Evolutionary conservation across 2,113 vertebrate genomes (phyloP).

Genomic region (Aphyosemion australe): DNA sequence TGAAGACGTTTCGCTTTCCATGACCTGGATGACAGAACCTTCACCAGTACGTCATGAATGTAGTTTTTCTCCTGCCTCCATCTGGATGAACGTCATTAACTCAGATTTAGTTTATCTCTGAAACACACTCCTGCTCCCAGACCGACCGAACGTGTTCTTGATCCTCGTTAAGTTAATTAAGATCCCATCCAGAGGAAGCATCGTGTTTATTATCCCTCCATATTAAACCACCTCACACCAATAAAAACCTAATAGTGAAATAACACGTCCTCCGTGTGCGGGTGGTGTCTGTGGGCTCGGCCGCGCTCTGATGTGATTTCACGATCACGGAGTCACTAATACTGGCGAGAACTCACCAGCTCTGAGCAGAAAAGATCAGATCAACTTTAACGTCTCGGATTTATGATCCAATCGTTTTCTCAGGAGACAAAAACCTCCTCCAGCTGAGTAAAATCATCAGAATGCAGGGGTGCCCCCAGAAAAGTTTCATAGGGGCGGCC

Average conservation of each 20-base stretch:
- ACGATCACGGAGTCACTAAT: slow-evolving; percentile 1
- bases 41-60: too few relatives aligned
- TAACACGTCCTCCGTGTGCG: too few relatives aligned
- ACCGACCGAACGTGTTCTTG: slow-evolving; percentile 21
- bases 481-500: too few relatives aligned
- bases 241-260: slow-evolving; percentile 47
- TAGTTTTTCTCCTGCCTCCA: neutral
- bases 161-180: slow-evolving; percentile 35
- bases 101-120: slow-evolving; percentile 11
- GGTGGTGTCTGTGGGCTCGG: neutral
- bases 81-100: neutral
- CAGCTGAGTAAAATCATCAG: neutral
- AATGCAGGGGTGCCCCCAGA: neutral
- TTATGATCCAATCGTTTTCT: neutral
- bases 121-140: slow-evolving; percentile 19
- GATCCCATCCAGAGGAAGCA: slow-evolving; percentile 15
- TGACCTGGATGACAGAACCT: too few relatives aligned
- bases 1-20: too few relatives aligned
- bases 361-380: neutral
- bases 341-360: neutral
- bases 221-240: slow-evolving; percentile 27
- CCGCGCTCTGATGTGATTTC: slow-evolving; percentile 1
- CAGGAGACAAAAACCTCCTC: slow-evolving; percentile 5
- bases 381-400: slow-evolving; percentile 25
- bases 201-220: slow-evolving; percentile 28